Conservation (phyloP, 2,113 vertebrate genomes). For the Mastomys natalensis region DNA sequence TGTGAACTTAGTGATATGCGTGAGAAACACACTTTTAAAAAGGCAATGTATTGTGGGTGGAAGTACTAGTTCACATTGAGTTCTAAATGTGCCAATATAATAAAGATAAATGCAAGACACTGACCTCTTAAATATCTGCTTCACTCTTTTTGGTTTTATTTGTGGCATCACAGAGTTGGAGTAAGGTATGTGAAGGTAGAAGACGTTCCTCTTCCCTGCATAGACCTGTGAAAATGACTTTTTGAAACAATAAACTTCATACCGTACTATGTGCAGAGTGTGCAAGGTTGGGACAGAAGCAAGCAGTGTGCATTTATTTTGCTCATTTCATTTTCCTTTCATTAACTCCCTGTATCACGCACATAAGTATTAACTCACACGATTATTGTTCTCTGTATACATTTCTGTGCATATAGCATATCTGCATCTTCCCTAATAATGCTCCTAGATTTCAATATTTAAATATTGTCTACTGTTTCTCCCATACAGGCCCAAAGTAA, state of each 20-base stretch:
- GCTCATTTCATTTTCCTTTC: conserved; percentile 28
- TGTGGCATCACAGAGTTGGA: neutral
- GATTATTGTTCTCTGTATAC: neutral
- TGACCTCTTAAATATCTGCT: neutral
- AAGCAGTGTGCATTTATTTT: neutral
- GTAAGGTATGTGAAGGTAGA: conserved; percentile 35
- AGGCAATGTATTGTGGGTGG: neutral
- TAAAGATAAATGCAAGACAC: neutral
- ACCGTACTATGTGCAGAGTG: neutral
- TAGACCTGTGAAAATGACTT: conserved; percentile 38
- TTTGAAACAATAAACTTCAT: conserved; percentile 25
- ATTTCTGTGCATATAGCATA: neutral
- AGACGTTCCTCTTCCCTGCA: neutral
- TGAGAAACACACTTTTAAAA: conserved; percentile 10
- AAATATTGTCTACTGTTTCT: conserved; percentile 53
- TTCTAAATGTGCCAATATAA: neutral
- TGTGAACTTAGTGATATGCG: neutral
- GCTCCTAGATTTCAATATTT: conserved; percentile 56
- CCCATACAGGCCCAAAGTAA: conserved; percentile 2
- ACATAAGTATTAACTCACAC: neutral
- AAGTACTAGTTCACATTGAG: neutral
- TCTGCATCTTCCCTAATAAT: conserved; percentile 57
- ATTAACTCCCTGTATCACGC: neutral
- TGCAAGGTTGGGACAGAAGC: neutral
- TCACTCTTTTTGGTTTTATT: conserved; percentile 14